phyloP scores from a whole-genome alignment of 2,797 vertebrate genomes.

The Neosilurus mollespiculum region DNA sequence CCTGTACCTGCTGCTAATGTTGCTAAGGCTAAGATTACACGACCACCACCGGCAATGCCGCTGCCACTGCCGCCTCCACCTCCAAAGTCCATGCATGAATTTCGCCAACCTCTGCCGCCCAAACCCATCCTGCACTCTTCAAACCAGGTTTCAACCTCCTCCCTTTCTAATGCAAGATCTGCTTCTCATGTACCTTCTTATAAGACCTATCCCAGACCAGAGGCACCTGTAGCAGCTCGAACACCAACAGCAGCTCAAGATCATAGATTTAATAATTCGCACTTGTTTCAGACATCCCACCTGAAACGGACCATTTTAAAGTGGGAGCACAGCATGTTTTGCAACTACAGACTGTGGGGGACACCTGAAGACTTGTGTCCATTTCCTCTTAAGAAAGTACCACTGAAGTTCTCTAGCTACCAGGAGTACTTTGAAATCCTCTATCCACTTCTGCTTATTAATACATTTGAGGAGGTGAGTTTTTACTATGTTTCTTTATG shows the following conservation, averaged over 20 bases:
- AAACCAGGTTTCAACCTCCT: background rate
- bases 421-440: slow-evolving; percentile 76
- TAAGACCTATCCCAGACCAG: slow-evolving; percentile 51
- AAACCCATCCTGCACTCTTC: background rate
- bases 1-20: slow-evolving; percentile 52
- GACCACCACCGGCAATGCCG: slow-evolving; percentile 4
- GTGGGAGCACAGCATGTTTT: slow-evolving; percentile 79
- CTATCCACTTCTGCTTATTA: slow-evolving; percentile 79
- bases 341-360: slow-evolving; percentile 66
- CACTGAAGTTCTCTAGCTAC: slow-evolving; percentile 68
- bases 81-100: slow-evolving; percentile 19
- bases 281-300: slow-evolving; percentile 51
- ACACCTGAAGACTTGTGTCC: slow-evolving; percentile 68
- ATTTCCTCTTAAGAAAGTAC: slow-evolving; percentile 69
- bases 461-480: slow-evolving; percentile 83
- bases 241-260: background rate
- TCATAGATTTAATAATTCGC: slow-evolving; percentile 39
- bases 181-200: slow-evolving; percentile 40
- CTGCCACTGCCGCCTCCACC: background rate
- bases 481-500: background rate
- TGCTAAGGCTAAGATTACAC: slow-evolving; percentile 64
- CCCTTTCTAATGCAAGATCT: background rate
- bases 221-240: slow-evolving; percentile 30
- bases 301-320: slow-evolving; percentile 74
- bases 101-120: slow-evolving; percentile 10